Percentiles rank a stretch among this genome's conserved stretches.
Conservation (phyloP, 2,888 invertebrate genomes). For the Acanthacorydalis orientalis region DNA sequence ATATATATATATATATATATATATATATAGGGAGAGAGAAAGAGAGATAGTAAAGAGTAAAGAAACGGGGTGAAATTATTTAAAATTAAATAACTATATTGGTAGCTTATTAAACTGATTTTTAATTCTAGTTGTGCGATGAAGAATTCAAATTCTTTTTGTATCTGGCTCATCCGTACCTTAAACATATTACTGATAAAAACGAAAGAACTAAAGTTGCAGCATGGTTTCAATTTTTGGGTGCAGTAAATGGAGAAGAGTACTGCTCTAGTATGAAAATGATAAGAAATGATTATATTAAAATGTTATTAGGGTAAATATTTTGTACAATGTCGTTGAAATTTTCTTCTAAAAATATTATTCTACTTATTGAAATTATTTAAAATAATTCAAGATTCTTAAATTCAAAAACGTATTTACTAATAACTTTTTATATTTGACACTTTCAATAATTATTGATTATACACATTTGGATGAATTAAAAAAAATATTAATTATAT, state of each 20-base stretch:
- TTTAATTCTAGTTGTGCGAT: constrained; percentile 20
- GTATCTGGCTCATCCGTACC: constrained; percentile 28
- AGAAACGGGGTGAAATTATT: too few species aligned
- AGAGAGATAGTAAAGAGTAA: too few species aligned
- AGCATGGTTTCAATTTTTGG: constrained; percentile 32
- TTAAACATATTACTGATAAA: constrained; percentile 23
- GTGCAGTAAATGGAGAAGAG: constrained; percentile 23
- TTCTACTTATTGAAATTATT: too few species aligned
- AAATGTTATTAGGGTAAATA: constrained; percentile 28
- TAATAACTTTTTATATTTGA: too few species aligned
- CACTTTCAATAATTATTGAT: too few species aligned
- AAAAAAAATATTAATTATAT: too few species aligned
- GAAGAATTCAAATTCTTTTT: constrained; percentile 31
- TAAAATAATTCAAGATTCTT: too few species aligned
- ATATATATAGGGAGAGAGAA: too few species aligned
- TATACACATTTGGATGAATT: too few species aligned
- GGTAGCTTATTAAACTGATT: background rate
- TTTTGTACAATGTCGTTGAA: background rate
- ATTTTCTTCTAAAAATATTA: too few species aligned
- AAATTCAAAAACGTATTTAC: too few species aligned
- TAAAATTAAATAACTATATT: background rate
- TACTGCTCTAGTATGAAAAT: constrained; percentile 31
- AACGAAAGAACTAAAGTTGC: constrained; percentile 28
- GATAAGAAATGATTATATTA: constrained; percentile 36
- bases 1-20: too few species aligned